phyloP scores from a whole-genome alignment of 53 echinoderm and acorn worm species.

The Mesocentrotus franciscanus region DNA sequence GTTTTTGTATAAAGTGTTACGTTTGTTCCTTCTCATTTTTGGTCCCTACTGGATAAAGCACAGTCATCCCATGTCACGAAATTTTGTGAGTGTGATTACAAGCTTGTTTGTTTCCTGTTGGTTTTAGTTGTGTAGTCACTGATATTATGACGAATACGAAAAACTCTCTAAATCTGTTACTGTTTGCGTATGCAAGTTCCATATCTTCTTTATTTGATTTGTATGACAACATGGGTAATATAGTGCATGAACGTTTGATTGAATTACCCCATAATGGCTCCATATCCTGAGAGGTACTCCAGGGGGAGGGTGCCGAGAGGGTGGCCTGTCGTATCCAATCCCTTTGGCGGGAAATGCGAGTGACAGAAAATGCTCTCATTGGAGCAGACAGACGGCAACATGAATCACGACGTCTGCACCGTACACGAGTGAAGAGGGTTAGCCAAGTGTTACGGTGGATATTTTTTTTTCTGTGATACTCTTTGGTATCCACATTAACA shows the following conservation, averaged over 20 bases:
- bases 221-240: neutral
- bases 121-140: neutral
- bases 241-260: conserved; percentile 5
- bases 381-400: neutral
- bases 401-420: neutral
- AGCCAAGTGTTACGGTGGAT: neutral
- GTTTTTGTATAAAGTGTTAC: neutral
- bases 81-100: neutral
- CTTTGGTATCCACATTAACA: too few species aligned
- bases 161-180: neutral
- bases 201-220: conserved; percentile 12
- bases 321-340: neutral
- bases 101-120: neutral
- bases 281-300: neutral
- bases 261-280: neutral
- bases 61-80: neutral
- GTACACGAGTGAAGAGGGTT: neutral
- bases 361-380: conserved; percentile 4
- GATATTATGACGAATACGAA: neutral
- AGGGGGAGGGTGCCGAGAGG: neutral
- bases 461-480: too few species aligned
- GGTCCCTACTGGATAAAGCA: neutral
- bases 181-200: neutral
- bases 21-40: neutral
- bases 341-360: neutral